Evolutionary conservation across 2,797 vertebrate genomes (phyloP).

Genomic region (Gadopsis marmoratus): DNA sequence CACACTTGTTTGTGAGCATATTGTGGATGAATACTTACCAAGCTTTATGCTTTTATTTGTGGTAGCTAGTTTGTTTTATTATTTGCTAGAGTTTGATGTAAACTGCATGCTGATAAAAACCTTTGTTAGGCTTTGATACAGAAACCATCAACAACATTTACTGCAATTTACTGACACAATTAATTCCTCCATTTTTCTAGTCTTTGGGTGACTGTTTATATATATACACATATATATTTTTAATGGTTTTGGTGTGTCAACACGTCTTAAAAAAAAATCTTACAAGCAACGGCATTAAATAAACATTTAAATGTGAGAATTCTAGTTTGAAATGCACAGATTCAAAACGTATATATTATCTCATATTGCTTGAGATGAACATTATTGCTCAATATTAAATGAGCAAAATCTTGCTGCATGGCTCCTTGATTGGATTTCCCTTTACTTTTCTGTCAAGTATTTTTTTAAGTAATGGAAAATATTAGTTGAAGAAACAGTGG

Average conservation of each 20-base stretch:
- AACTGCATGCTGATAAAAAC: not conserved
- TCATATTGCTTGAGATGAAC: not conserved
- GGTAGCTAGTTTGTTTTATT: not conserved
- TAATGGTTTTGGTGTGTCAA: not conserved
- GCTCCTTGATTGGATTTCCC: not conserved
- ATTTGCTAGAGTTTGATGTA: not conserved
- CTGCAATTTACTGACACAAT: not conserved
- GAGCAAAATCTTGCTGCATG: not conserved
- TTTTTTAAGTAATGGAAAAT: not conserved
- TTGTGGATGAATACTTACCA: conserved; percentile 14
- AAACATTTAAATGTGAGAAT: not conserved
- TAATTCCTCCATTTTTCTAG: not conserved
- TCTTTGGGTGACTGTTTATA: not conserved
- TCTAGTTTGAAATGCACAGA: not conserved
- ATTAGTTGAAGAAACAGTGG: not conserved
- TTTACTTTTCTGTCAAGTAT: not conserved
- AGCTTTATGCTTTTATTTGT: not conserved
- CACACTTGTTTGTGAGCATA: conserved; percentile 67
- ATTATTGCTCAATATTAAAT: not conserved
- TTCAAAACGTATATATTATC: not conserved
- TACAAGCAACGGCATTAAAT: not conserved
- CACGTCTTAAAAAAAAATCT: not conserved
- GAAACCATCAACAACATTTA: not conserved
- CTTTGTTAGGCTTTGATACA: not conserved
- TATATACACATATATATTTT: no score